Evolutionary conservation across 1,140 invertebrate species (phyloP).

Genomic region (Temnothorax longispinosus): DNA sequence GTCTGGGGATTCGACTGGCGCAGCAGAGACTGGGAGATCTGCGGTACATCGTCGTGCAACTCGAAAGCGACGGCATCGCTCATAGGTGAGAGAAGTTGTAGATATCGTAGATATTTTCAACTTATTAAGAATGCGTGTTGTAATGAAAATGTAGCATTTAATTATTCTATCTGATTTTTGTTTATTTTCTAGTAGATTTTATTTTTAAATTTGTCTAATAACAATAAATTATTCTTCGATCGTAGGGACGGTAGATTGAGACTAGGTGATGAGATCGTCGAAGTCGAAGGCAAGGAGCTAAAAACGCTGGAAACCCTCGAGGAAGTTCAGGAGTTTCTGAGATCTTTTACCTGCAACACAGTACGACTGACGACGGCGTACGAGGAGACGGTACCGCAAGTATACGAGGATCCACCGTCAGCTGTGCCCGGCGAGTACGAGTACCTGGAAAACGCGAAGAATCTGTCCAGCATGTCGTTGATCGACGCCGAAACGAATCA

Average conservation of each 20-base stretch:
- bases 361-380: slow-evolving; percentile 81
- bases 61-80: slow-evolving; percentile 93
- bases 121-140: background rate
- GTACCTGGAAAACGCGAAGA: slow-evolving; percentile 80
- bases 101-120: background rate
- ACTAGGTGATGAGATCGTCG: slow-evolving; percentile 94
- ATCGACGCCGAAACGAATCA: slow-evolving; percentile 72
- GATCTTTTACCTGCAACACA: slow-evolving; percentile 81
- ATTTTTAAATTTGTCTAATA: background rate
- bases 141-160: background rate
- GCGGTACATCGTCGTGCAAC: slow-evolving; percentile 93
- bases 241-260: slow-evolving; percentile 92
- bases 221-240: slow-evolving; percentile 50
- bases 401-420: slow-evolving; percentile 74
- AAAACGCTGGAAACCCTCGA: slow-evolving; percentile 90
- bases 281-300: slow-evolving; percentile 93
- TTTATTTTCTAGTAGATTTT: background rate
- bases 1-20: slow-evolving; percentile 90
- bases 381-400: slow-evolving; percentile 82
- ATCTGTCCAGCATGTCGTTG: slow-evolving; percentile 78
- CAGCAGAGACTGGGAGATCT: slow-evolving; percentile 89
- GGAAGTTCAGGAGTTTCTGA: slow-evolving; percentile 87
- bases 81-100: slow-evolving; percentile 85
- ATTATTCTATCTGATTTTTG: background rate
- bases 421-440: slow-evolving; percentile 73